Base-by-base conservation (phyloP, 2,888 invertebrate genomes). In the Netelia virgata region DNA sequence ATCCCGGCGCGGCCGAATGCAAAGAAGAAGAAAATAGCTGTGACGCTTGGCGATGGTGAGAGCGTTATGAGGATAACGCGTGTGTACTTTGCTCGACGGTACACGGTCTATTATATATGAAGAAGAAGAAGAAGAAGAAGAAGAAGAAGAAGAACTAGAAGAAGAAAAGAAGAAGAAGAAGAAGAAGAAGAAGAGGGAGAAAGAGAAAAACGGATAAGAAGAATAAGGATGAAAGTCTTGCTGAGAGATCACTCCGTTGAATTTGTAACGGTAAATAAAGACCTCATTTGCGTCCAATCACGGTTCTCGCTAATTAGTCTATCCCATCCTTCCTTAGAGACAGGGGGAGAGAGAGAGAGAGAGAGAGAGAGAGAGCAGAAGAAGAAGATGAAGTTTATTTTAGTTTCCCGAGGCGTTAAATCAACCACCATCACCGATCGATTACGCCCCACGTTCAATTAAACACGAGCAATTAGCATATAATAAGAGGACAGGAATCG, bases 201-300 rank as follows among this genome's bases (percentile, higher is more conserved):
- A 59, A 77, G 66, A 47, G 43, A 41, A 28, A 64, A 43, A 64
- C 11, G 28, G 23, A 36, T 14, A 69, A 28, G 14, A 36, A 76
- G 1, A 36, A 59, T 16, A 66, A 2, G 47, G 23, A 41, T 59
- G 74, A 74, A 70, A 72, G 57, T 75, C 72, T 43, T 53, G 64
- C 14, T 50, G 66, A 73, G 55, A 79, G 68, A 57, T 69, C 47
- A 72, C 77, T 76, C 59, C 73, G 70, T 75, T 82, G 85, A 86
- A 86, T 87, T 85, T 72, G 82, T 87, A 86, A 87, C 87, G 88
- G 87, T 87, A 86, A 86, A 53, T 77, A 68, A 79, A 79, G 82
- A 75, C 72, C 86, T 87, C 87, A 89, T 89, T 89, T 89, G 87
- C 88, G 85, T 88, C 85, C 78, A 85, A 88, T 87, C 86, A 87